Base-by-base conservation (phyloP, 2,113 vertebrate species). In the Nothobranchius furzeri region DNA sequence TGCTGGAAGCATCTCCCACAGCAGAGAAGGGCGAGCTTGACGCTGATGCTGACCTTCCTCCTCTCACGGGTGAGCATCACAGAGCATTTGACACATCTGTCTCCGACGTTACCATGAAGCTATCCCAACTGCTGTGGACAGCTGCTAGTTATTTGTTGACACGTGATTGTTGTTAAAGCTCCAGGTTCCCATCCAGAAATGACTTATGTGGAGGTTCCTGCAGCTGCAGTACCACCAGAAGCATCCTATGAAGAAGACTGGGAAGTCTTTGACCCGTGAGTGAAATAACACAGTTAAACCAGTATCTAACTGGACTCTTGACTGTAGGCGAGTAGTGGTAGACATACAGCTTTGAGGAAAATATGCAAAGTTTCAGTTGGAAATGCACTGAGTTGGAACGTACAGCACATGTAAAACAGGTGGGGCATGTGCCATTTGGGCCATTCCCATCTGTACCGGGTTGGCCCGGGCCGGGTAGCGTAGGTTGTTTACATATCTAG, bases 261-360 rank as follows among this genome's bases (percentile, higher is more conserved):
- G 98, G 98, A 99, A 84, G 98, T 99, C 53, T 99, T 99, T 94
- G 98, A 99, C 88, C 97, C 97, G 98, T 99, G 85, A 95, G 98
- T 96, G 55, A 35, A 70, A 6, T n/a, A 64, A 25, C 35, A 1
- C 13, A 36, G 17, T 45, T 45, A 45, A 45, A 45, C 13, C 30
- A 35, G 7, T 7, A 54, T 48, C 37, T 6, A 4, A 40, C 37
- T 40, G 9, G 37, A 9, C 37, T 40, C 7, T 30, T 40, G 37
- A 40, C 6, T 40, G 37, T 40, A 8, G 37, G 37, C 37, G 7
- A 40, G 37, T 6, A 40, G 37, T 40, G 9, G 37, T 7, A 40
- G 9, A 40, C 30, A 40, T 8, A 9, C 9, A 2, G 7, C 1
- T 40, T 4, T 40, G 37, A 40, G 37, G 9, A 40, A 40, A 40